Conservation (phyloP, 2,888 invertebrate species). For the Hofmannophila pseudospretella region DNA sequence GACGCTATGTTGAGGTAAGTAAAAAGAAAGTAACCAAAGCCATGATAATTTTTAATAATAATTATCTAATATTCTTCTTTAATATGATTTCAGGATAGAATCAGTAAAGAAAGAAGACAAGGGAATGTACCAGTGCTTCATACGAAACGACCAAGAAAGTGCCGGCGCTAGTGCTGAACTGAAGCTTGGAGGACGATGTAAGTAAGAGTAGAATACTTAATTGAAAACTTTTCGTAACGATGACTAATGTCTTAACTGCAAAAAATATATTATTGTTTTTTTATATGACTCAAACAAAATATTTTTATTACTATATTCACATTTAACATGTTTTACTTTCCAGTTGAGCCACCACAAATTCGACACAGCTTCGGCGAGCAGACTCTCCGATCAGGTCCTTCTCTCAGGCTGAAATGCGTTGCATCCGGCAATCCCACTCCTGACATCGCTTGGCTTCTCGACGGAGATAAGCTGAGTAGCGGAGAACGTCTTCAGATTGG, state of each 20-base stretch:
- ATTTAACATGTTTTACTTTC: conserved; percentile 3
- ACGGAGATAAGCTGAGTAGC: conserved; percentile 86
- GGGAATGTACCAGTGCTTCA: conserved; percentile 98
- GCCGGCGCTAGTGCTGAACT: conserved; percentile 95
- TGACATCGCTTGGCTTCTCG: conserved; percentile 94
- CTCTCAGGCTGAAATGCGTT: conserved; percentile 92
- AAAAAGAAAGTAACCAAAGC: neutral
- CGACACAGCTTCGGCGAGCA: conserved; percentile 92
- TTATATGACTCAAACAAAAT: no score
- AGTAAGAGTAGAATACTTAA: no score
- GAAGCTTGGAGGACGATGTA: conserved; percentile 93
- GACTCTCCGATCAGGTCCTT: conserved; percentile 93
- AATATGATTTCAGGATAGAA: conserved; percentile 80
- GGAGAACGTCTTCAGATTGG: conserved; percentile 83
- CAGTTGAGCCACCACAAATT: conserved; percentile 93
- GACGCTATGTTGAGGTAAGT: conserved; percentile 83
- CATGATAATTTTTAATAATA: no score
- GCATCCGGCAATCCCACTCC: conserved; percentile 97
- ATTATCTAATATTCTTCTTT: conserved; percentile 1
- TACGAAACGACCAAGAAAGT: conserved; percentile 94
- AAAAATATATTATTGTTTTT: no score
- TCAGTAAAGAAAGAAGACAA: conserved; percentile 95
- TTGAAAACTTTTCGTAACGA: no score
- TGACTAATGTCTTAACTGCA: no score
- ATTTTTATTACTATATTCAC: no score